Conservation (phyloP, 2,797 vertebrate species). For the Melanotaenia parkinsoni region DNA sequence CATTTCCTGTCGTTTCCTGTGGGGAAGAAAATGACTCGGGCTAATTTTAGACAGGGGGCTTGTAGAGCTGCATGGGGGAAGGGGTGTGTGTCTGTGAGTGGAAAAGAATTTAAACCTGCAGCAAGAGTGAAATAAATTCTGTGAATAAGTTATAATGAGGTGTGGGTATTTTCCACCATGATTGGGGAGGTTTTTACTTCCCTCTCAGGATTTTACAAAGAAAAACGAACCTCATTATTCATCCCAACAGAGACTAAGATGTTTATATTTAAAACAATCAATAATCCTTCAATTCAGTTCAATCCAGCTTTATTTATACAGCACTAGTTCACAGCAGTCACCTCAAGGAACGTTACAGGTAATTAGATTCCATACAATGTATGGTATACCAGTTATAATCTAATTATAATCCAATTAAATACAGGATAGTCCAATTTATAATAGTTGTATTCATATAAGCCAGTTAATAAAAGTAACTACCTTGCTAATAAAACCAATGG, state of each 20-base stretch:
- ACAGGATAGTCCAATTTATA: no score
- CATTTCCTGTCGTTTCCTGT: constrained; percentile 81
- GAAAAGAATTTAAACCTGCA: constrained; percentile 54
- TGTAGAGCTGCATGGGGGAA: constrained; percentile 45
- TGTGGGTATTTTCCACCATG: constrained; percentile 11
- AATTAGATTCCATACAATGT: no score
- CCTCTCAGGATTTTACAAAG: neutral
- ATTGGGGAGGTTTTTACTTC: constrained; percentile 15
- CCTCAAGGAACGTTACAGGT: no score
- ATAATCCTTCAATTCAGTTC: neutral
- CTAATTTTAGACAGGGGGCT: constrained; percentile 80
- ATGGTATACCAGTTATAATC: no score
- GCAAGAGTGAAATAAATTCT: constrained; percentile 21
- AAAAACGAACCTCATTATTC: neutral
- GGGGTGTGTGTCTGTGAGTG: constrained; percentile 26
- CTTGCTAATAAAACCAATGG: no score
- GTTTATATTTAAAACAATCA: neutral
- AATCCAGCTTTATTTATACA: no score
- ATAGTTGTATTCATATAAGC: no score
- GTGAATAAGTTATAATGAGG: constrained; percentile 31
- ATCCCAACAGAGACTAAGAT: neutral
- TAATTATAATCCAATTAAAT: no score
- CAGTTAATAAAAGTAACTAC: no score
- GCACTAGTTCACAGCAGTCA: no score
- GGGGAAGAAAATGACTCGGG: constrained; percentile 72